Evolutionary conservation across 2,888 invertebrate genomes (phyloP).

Genomic region (Perithous albicinctus): DNA sequence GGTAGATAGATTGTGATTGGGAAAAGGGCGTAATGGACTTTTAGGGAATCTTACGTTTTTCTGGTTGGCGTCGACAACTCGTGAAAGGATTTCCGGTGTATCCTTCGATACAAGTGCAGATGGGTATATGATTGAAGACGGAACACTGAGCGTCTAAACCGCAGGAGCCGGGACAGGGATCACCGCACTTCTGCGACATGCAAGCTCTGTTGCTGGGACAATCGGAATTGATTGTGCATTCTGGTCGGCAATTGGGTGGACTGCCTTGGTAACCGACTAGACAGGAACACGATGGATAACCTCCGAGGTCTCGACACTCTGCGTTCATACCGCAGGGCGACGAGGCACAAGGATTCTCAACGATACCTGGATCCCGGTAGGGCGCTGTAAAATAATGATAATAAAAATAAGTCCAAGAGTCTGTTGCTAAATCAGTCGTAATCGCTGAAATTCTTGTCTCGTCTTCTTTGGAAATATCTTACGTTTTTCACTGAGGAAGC

Average conservation of each 20-base stretch:
- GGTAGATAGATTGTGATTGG: neutral
- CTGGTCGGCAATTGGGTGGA: slow-evolving; percentile 93
- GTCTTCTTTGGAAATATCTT: slow-evolving; percentile 86
- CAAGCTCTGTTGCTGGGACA: slow-evolving; percentile 93
- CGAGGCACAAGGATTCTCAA: slow-evolving; percentile 90
- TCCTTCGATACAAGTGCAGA: slow-evolving; percentile 92
- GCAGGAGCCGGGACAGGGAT: slow-evolving; percentile 94
- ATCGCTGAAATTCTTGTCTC: neutral
- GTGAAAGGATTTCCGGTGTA: slow-evolving; percentile 94
- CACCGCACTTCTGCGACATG: slow-evolving; percentile 92
- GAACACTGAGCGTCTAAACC: slow-evolving; percentile 92
- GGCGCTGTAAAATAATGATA: slow-evolving; percentile 83
- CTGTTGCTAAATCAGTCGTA: neutral
- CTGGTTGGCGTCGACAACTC: slow-evolving; percentile 89
- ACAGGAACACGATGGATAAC: slow-evolving; percentile 93
- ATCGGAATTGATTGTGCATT: slow-evolving; percentile 94
- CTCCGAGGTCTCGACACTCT: slow-evolving; percentile 91
- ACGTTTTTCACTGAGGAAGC: slow-evolving; percentile 87
- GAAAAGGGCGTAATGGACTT: neutral
- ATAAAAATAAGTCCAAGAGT: neutral
- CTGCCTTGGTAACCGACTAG: slow-evolving; percentile 90
- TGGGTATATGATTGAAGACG: slow-evolving; percentile 93
- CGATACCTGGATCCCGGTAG: slow-evolving; percentile 73
- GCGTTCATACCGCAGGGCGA: slow-evolving; percentile 95
- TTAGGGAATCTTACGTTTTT: slow-evolving; percentile 84